Conservation (phyloP, 2,888 invertebrate species). For the Drosophila histrio region DNA sequence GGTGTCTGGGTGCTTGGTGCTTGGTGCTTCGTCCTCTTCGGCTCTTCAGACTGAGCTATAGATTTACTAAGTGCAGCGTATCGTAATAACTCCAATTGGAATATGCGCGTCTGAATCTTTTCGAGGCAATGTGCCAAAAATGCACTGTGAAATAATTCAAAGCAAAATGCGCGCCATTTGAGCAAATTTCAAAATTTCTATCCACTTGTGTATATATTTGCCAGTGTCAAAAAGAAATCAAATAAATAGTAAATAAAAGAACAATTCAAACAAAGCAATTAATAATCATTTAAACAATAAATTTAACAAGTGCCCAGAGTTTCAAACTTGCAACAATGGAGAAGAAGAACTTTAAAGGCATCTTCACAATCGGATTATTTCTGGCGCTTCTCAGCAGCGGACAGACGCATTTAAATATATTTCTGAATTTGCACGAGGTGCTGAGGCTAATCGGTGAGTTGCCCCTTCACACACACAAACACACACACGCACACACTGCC, state of each 20-base stretch:
- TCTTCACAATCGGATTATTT: constrained; percentile 81
- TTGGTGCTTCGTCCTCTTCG: constrained; percentile 15
- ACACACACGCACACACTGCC: not conserved
- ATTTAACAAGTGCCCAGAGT: constrained; percentile 16
- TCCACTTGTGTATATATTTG: not conserved
- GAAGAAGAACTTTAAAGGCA: constrained; percentile 60
- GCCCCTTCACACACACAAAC: not conserved
- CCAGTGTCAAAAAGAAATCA: constrained; percentile 9
- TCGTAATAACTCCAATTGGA: constrained; percentile 52
- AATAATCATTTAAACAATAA: constrained; percentile 32
- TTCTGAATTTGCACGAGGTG: constrained; percentile 82
- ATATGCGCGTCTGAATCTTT: constrained; percentile 47
- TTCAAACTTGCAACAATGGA: constrained; percentile 49
- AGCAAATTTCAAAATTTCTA: constrained; percentile 18
- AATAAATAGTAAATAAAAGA: not conserved
- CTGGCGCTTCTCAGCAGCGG: constrained; percentile 73
- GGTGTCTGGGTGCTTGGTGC: constrained; percentile 25
- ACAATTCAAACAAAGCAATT: constrained; percentile 34
- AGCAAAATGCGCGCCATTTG: constrained; percentile 53
- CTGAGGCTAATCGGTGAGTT: constrained; percentile 82
- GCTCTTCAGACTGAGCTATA: constrained; percentile 9
- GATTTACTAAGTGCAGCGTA: constrained; percentile 27
- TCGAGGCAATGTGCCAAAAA: constrained; percentile 44
- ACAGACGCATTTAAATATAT: constrained; percentile 81
- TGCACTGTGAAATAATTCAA: constrained; percentile 40